These are phyloP conservation scores for Sebastes baramenuke DNA, from an alignment of 2,797 vertebrate species.

Conservation along the genomic window DNA sequence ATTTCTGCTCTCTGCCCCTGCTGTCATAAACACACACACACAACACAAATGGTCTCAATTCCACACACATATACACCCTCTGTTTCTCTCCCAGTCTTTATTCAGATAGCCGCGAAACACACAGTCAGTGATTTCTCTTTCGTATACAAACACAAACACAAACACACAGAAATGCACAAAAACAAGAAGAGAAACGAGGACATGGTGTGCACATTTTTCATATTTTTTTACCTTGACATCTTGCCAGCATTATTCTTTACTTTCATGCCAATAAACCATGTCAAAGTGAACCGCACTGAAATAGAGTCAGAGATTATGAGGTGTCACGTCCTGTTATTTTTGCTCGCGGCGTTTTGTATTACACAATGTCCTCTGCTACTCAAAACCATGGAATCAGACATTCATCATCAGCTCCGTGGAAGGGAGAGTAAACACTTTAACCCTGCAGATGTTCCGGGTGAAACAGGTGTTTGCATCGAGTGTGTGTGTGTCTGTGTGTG, in stretches of 20 bases:
- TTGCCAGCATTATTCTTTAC: conserved; percentile 17
- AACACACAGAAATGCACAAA: neutral
- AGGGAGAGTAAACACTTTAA: neutral
- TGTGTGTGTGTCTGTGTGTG: neutral
- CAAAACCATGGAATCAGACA: conserved; percentile 14
- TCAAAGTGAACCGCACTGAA: conserved; percentile 24
- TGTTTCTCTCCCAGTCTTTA: conserved; percentile 3
- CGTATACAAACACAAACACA: neutral
- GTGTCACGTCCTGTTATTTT: conserved; percentile 37
- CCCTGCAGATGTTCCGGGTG: neutral
- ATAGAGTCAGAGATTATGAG: conserved; percentile 26
- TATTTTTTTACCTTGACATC: neutral
- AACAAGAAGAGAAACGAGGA: neutral
- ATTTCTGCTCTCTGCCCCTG: conserved; percentile 51
- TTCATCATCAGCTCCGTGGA: neutral
- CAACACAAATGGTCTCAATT: conserved; percentile 25
- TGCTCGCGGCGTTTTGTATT: neutral
- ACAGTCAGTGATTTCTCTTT: neutral
- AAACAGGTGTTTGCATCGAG: neutral
- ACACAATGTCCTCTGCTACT: conserved; percentile 20
- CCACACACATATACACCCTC: conserved; percentile 4
- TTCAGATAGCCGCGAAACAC: conserved; percentile 16
- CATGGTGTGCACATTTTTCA: neutral
- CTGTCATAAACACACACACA: conserved; percentile 43
- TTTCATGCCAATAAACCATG: conserved; percentile 28